phyloP scores from a whole-genome alignment of 2,113 vertebrate species.

The Ceratotherium simum region DNA sequence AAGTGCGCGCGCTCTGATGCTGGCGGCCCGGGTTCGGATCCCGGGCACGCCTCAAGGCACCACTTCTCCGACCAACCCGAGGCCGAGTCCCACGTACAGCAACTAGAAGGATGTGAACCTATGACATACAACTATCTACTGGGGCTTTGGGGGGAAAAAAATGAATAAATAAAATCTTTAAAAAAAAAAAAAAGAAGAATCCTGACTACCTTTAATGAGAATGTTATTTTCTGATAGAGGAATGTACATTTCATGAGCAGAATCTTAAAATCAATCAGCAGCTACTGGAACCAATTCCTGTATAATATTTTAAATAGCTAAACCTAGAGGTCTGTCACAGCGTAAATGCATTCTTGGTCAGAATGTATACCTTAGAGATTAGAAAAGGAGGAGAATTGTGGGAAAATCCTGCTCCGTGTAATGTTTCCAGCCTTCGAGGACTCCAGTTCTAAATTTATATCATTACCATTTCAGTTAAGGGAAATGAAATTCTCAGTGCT shows the following conservation, averaged over 20 bases:
- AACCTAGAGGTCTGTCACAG: background rate
- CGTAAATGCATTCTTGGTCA: background rate
- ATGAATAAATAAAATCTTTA: too few relatives aligned
- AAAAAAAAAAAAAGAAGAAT: too few relatives aligned
- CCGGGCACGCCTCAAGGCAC: too few relatives aligned
- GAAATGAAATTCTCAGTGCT: slow-evolving; percentile 4
- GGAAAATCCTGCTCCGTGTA: background rate
- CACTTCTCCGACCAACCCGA: too few relatives aligned
- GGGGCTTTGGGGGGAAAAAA: too few relatives aligned
- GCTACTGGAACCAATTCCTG: background rate
- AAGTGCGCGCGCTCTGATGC: too few relatives aligned
- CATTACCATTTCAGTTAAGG: background rate
- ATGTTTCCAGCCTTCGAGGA: background rate
- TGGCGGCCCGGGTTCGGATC: too few relatives aligned
- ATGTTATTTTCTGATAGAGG: background rate
- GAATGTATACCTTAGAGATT: background rate
- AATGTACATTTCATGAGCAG: background rate
- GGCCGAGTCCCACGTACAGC: too few relatives aligned
- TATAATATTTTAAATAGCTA: slow-evolving; percentile 36
- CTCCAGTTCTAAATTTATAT: slow-evolving; percentile 25
- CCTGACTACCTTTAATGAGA: slow-evolving; percentile 6
- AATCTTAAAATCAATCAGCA: background rate
- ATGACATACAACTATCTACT: too few relatives aligned
- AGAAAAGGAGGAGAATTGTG: background rate
- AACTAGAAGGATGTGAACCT: too few relatives aligned